Percentiles rank a stretch among this genome's conserved stretches.
phyloP scores from a whole-genome alignment of 2,113 vertebrate genomes.

The Eublepharis macularius region DNA sequence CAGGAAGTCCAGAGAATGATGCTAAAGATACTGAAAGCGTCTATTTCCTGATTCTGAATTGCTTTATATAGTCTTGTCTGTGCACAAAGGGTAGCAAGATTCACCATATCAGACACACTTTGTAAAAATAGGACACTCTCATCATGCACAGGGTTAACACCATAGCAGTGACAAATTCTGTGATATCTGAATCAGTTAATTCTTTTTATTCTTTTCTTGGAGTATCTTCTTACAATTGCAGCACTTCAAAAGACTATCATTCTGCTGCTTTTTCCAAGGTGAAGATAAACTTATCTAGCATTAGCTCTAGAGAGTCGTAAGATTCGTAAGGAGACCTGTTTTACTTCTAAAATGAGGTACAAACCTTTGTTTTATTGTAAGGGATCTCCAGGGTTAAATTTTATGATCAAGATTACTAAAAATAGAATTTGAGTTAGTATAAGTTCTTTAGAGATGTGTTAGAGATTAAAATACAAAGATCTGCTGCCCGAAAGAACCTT shows the following conservation, averaged over 20 bases:
- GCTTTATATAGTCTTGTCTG: background rate
- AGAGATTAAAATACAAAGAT: background rate
- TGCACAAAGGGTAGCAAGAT: background rate
- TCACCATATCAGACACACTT: background rate
- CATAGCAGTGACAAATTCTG: background rate
- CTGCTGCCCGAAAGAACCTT: accelerated
- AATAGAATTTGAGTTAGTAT: conserved; percentile 33
- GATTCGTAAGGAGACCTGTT: background rate
- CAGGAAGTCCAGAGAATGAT: background rate
- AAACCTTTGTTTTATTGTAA: conserved; percentile 3
- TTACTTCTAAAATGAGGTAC: conserved; percentile 16
- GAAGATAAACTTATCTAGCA: conserved; percentile 29
- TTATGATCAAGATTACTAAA: conserved; percentile 46
- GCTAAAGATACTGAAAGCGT: background rate
- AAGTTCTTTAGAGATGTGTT: background rate
- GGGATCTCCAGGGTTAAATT: conserved; percentile 30
- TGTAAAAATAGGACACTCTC: background rate
- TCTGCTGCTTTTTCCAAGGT: background rate
- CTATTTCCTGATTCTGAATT: background rate
- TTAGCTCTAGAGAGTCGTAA: conserved; percentile 19
- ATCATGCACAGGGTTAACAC: background rate
- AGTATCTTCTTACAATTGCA: background rate
- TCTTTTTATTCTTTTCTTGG: accelerated
- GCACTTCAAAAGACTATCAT: background rate
- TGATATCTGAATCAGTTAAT: accelerated